Evolutionary conservation across 2,888 invertebrate genomes (phyloP).

Genomic region (Callinectes sapidus): DNA sequence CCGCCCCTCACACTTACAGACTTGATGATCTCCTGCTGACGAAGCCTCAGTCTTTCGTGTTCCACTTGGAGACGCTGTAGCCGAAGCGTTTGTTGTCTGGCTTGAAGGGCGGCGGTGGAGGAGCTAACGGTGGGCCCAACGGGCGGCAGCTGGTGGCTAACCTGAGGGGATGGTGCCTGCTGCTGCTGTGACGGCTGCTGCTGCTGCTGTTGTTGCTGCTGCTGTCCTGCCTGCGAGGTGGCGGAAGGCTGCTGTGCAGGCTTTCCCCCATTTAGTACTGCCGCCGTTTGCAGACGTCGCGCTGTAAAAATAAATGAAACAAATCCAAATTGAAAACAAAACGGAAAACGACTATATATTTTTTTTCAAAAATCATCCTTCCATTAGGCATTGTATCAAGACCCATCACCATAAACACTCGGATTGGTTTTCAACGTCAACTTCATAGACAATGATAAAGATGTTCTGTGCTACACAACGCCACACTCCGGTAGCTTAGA

Average conservation of each 20-base stretch:
- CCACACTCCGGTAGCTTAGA: not conserved
- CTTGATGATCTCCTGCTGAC: conserved; percentile 91
- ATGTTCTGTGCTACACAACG: not conserved
- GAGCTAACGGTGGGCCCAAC: conserved; percentile 65
- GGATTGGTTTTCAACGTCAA: not conserved
- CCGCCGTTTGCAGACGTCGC: conserved; percentile 74
- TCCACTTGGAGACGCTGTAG: conserved; percentile 91
- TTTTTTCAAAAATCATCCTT: not conserved
- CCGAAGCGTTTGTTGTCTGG: conserved; percentile 78
- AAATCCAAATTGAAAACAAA: conserved; percentile 17
- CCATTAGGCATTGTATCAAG: not conserved
- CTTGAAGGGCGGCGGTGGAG: conserved; percentile 70
- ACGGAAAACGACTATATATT: not conserved
- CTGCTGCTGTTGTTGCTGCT: conserved; percentile 74
- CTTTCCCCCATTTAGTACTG: conserved; percentile 65
- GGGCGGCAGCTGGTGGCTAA: conserved; percentile 68
- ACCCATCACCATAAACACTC: not conserved
- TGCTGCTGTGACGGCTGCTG: conserved; percentile 56
- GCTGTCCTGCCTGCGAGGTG: conserved; percentile 79
- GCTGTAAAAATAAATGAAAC: conserved; percentile 54
- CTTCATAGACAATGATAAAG: conserved; percentile 22
- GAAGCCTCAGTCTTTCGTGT: conserved; percentile 89
- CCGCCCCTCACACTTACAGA: conserved; percentile 80
- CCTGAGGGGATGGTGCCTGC: conserved; percentile 65
- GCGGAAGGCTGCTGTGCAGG: conserved; percentile 78